Conservation (phyloP, 30 jellyfish, hydroid and myxozoan genomes). For the Aurelia coerulea region DNA sequence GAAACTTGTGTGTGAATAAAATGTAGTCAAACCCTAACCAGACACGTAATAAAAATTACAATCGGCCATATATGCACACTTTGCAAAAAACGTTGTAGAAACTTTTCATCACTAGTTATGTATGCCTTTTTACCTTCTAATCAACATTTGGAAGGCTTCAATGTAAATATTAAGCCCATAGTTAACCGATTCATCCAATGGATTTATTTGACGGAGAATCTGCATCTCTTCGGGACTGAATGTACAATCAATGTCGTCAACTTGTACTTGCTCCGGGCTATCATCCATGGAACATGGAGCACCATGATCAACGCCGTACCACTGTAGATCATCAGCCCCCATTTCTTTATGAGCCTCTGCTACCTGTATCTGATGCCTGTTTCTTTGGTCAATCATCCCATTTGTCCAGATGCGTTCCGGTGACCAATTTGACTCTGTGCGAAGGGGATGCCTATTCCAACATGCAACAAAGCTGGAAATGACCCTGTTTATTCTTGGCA, state of each 20-base stretch:
- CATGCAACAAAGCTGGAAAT: constrained; percentile 1
- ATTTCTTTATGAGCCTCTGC: constrained; percentile 7
- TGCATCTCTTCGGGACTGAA: too few species aligned
- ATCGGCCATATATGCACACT: too few species aligned
- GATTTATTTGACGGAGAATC: too few species aligned
- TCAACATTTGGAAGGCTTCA: too few species aligned
- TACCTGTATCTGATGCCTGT: constrained; percentile 13
- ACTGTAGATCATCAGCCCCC: constrained; percentile 5
- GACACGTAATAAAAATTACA: too few species aligned
- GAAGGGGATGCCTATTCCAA: constrained; percentile 38
- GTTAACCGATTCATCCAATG: too few species aligned
- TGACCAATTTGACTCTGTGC: constrained; percentile 36
- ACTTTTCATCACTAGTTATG: too few species aligned
- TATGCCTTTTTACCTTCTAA: too few species aligned
- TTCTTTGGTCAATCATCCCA: constrained; percentile 44
- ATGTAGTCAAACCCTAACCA: too few species aligned
- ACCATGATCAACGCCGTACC: constrained; percentile 14
- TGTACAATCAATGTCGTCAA: constrained; percentile 8
- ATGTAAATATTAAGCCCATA: too few species aligned
- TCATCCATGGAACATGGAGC: constrained; percentile 2
- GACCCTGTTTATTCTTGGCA: constrained; percentile 20
- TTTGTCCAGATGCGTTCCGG: constrained; percentile 32
- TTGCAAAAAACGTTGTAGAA: too few species aligned
- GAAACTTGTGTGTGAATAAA: too few species aligned
- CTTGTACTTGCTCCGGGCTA: not conserved